Evolutionary conservation across 1,140 invertebrate species (phyloP).

Genomic region (Drosophila sucinea): DNA sequence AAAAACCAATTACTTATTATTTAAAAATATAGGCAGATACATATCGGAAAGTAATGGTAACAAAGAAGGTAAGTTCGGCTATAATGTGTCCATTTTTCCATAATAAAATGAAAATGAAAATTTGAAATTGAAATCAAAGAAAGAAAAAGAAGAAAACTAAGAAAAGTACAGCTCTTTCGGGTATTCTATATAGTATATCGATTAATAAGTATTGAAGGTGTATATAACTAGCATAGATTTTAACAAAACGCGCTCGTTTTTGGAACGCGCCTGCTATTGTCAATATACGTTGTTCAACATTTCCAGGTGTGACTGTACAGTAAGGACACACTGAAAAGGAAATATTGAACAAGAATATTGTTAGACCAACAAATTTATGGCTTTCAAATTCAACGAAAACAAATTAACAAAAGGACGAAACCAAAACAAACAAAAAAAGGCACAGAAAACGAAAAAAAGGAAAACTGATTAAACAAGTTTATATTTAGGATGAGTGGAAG

Average conservation of each 20-base stretch:
- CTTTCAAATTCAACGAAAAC: constrained; percentile 66
- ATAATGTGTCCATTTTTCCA: too few species aligned
- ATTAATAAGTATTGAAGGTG: not conserved
- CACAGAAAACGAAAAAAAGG: not conserved
- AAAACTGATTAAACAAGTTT: not conserved
- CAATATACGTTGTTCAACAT: constrained; percentile 69
- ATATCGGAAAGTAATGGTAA: too few species aligned
- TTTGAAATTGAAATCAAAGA: constrained; percentile 22
- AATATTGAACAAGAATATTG: constrained; percentile 73
- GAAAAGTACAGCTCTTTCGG: constrained; percentile 13
- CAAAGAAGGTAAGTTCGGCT: too few species aligned
- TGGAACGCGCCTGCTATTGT: constrained; percentile 72
- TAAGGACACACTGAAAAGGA: constrained; percentile 18
- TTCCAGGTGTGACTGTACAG: constrained; percentile 44
- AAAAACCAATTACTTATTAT: too few species aligned
- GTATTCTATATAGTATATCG: constrained; percentile 1
- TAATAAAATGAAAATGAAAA: constrained; percentile 2
- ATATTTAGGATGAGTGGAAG: not conserved
- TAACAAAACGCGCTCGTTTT: too few species aligned
- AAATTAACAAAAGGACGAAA: constrained; percentile 58
- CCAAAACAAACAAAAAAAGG: constrained; percentile 36
- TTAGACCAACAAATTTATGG: constrained; percentile 80
- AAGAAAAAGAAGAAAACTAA: constrained; percentile 1
- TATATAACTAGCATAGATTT: constrained; percentile 40
- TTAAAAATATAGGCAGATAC: too few species aligned